Base-by-base conservation (phyloP, 2,888 invertebrate species). In the Lomographa bimaculata region DNA sequence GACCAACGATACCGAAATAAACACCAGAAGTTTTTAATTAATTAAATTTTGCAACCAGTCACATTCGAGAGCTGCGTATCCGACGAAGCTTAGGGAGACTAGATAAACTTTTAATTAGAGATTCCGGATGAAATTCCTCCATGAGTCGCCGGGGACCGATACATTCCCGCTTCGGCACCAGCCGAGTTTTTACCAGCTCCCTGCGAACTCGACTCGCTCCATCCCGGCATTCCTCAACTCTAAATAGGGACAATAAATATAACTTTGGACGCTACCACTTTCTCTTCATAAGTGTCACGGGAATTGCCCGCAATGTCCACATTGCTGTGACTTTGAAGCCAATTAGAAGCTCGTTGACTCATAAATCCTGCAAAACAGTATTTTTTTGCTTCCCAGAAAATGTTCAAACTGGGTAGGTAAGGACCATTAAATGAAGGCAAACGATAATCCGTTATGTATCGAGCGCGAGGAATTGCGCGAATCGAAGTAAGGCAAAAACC, bases 91-190 rank as follows among this genome's bases (percentile, higher is more conserved):
- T 50, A 53, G 51, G 58, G 50, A 46, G 52, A 23, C 78, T 86
- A 87, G 89, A 85, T 77, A 84, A 89, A 87, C 75, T 87, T 87
- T 89, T 87, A 89, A 87, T 87, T 85, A 81, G 82, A 74, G 79
- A 86, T 85, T 86, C 89, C 86, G 75, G 77, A 73, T 80, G 76
- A 67, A 76, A 85, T 85, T 79, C 82, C 81, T 67, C 58, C 72
- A 71, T 73, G 76, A 75, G 64, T 62, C 71, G 73, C 59, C 50
- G 27, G 66, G 54, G 58, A 67, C 70, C 76, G 76, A 83, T 82
- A 81, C 84, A 85, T 84, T 86, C 85, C 79, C 76, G 71, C 69
- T 73, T 79, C 73, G 77, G 74, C 72, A 78, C 46, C 76, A 74
- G 67, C 66, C 77, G 54, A 73, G 75, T 87, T 87, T 87, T 87